Percentiles rank a stretch among this genome's conserved stretches.
Conservation (phyloP, 2,797 vertebrate genomes). For the Schizopygopsis malacanthus region DNA sequence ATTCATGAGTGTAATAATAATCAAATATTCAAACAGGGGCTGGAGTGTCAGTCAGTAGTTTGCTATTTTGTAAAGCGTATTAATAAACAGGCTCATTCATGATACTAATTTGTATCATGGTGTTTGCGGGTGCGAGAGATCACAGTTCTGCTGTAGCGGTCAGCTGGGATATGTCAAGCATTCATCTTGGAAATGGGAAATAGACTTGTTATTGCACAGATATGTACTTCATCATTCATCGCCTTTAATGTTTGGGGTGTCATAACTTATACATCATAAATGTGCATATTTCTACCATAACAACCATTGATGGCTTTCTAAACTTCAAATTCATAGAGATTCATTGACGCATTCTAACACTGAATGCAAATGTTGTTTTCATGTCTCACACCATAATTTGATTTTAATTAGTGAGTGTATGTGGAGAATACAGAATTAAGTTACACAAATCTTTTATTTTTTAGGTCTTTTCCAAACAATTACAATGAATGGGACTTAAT, state of each 20-base stretch:
- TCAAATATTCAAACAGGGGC: slow-evolving; percentile 40
- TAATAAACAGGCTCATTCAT: slow-evolving; percentile 34
- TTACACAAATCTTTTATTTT: not conserved
- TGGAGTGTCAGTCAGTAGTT: slow-evolving; percentile 19
- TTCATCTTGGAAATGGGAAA: slow-evolving; percentile 75
- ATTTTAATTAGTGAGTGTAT: not conserved
- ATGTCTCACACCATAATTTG: not conserved
- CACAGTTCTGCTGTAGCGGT: slow-evolving; percentile 24
- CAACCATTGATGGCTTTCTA: slow-evolving; percentile 17
- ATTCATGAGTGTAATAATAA: slow-evolving; percentile 38
- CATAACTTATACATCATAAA: slow-evolving; percentile 12
- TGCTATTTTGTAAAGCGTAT: slow-evolving; percentile 22
- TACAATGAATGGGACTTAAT: not conserved
- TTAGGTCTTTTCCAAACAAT: slow-evolving; percentile 7
- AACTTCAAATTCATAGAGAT: not conserved
- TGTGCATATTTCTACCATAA: slow-evolving; percentile 39
- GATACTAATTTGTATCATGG: slow-evolving; percentile 17
- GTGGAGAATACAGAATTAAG: not conserved
- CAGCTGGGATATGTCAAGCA: slow-evolving; percentile 64
- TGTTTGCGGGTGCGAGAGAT: slow-evolving; percentile 19
- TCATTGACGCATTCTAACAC: not conserved
- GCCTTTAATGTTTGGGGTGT: slow-evolving; percentile 3
- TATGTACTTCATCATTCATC: slow-evolving; percentile 69
- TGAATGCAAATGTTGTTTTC: not conserved
- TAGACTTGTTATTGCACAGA: slow-evolving; percentile 72